These are phyloP conservation scores for Battus philenor DNA, from an alignment of 1,140 invertebrate genomes.

Conservation along the genomic window DNA sequence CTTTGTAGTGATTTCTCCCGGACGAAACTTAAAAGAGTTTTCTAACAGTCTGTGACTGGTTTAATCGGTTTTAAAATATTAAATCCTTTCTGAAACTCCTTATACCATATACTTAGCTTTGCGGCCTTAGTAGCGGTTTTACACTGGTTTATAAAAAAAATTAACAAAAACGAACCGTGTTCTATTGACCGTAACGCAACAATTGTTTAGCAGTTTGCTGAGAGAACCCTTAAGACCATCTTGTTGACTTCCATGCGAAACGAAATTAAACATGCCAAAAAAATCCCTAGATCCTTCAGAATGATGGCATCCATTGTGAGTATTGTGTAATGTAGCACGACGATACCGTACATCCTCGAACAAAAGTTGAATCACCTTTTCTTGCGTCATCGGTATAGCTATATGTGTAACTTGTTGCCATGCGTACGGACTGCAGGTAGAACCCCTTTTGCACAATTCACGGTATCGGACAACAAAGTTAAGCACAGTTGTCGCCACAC, in stretches of 20 bases:
- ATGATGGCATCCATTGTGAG: constrained; percentile 66
- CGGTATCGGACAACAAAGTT: constrained; percentile 44
- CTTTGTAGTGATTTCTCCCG: too few species aligned
- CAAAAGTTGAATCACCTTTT: constrained; percentile 12
- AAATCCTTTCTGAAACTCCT: constrained; percentile 39
- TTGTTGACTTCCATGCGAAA: constrained; percentile 65
- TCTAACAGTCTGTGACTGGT: constrained; percentile 1
- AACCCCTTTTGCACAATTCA: constrained; percentile 72
- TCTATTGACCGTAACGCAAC: constrained; percentile 72
- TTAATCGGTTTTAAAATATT: constrained; percentile 18
- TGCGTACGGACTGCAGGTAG: constrained; percentile 55
- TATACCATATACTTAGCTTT: constrained; percentile 33
- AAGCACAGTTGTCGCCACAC: constrained; percentile 53
- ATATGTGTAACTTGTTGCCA: constrained; percentile 10
- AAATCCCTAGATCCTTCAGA: constrained; percentile 58
- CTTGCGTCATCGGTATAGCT: constrained; percentile 5
- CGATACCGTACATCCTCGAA: constrained; percentile 30
- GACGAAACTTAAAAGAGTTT: not conserved
- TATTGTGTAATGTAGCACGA: constrained; percentile 71
- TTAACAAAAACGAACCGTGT: constrained; percentile 48
- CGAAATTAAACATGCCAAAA: constrained; percentile 63
- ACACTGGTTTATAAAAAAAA: constrained; percentile 38
- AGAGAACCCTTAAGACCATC: constrained; percentile 62
- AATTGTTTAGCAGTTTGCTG: constrained; percentile 70
- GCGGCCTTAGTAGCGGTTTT: constrained; percentile 41